Evolutionary conservation across 2,113 vertebrate species (phyloP), one percentile per base, ranked within the genome.

Genomic region (Platycercus adscitus): DNA sequence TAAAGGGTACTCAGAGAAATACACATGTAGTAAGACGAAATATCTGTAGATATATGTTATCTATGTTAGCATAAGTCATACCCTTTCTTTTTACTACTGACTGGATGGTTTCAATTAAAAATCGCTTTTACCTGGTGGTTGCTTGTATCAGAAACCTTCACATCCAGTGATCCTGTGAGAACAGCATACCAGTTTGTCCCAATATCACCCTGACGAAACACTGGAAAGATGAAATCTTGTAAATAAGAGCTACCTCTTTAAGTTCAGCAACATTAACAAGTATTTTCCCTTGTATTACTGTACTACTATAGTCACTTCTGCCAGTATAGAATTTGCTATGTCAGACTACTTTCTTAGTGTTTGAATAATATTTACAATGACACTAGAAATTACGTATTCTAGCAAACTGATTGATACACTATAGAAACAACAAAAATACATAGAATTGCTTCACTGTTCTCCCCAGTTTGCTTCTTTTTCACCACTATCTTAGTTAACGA

Each of bases 171-270:
- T 85, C 99, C 99, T 44, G 99, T 99, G 64, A 99, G 97, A 69
- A 99, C 99, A 37, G 99, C 98, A 83, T 99, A 99, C 99, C 99
- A 99, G 87, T 98, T 99, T 35, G 99, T 99, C 86, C 99, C 99
- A 84, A 99, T 99, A 93, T 99, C 99, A 93, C 99, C 99, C 96
- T 99, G 99, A 35, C 99, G 99, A 97, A 99, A 99, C 63, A 99
- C 99, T 99, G 97, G 23, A 97, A 97, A 96, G 72, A 91, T 44
- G 44, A 41, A 88, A 78, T 91, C 26, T 88, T 63, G 66, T 94
- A 66, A 96, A 23, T 85, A 84, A 94, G 58, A 85, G n/a, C 10
- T 76, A 31, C 47, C 31, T 68, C 69, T 70, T 63, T 18, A 72
- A 79, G 28, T 56, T 79, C 43, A 94, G 53, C 46, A 95, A 89